These are phyloP conservation scores for Beris chalybata DNA, from an alignment of 2,888 invertebrate genomes.

Conservation along the genomic window DNA sequence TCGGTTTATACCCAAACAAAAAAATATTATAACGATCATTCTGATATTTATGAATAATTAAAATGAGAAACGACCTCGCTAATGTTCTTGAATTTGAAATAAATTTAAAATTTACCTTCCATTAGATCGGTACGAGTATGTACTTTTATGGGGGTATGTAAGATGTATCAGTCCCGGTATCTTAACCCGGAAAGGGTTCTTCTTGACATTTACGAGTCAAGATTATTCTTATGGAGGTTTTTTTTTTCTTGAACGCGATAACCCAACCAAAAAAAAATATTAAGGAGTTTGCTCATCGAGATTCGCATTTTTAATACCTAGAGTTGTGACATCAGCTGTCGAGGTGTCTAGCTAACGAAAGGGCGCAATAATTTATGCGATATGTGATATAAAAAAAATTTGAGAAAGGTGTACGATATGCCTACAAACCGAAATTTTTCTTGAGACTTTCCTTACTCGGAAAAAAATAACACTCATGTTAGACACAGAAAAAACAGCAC, in stretches of 20 bases:
- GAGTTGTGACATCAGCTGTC: slow-evolving; percentile 32
- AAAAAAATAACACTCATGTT: no score
- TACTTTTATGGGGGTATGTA: neutral
- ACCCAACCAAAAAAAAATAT: neutral
- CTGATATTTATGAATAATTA: slow-evolving; percentile 29
- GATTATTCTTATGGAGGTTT: slow-evolving; percentile 26
- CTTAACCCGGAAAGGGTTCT: slow-evolving; percentile 15
- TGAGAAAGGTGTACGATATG: no score
- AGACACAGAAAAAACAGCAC: slow-evolving; percentile 14
- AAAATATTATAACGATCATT: slow-evolving; percentile 5
- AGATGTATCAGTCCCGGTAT: neutral
- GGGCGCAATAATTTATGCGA: slow-evolving; percentile 25
- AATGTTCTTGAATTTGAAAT: slow-evolving; percentile 20
- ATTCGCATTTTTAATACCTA: slow-evolving; percentile 4
- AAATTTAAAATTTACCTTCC: slow-evolving; percentile 26
- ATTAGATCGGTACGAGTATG: slow-evolving; percentile 1
- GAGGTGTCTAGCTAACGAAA: slow-evolving; percentile 16
- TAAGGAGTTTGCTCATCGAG: neutral
- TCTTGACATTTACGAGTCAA: slow-evolving; percentile 33
- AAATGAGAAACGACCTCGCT: slow-evolving; percentile 24
- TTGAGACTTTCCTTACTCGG: no score
- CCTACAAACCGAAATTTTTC: no score
- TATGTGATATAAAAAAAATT: neutral
- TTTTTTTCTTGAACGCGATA: slow-evolving; percentile 8
- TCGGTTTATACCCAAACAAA: neutral